Conservation (phyloP, 2,888 invertebrate genomes). For the Ommatoiulus sabulosus region DNA sequence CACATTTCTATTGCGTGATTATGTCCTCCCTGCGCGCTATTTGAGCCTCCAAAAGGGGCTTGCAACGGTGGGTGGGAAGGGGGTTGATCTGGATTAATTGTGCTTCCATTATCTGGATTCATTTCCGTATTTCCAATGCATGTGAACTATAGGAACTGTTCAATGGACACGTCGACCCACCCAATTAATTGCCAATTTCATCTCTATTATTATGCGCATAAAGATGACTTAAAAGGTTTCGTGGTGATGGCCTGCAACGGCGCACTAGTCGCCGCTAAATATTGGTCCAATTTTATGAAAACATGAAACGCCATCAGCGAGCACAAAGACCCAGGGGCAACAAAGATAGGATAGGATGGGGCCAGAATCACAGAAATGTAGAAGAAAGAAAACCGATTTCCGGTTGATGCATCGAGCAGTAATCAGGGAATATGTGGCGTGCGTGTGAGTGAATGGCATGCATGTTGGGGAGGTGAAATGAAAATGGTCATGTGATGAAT, state of each 20-base stretch:
- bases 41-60: neutral
- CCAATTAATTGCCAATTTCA: constrained; percentile 51
- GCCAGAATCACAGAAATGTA: constrained; percentile 48
- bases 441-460: constrained; percentile 27
- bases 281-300: constrained; percentile 37
- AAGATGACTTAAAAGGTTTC: constrained; percentile 51
- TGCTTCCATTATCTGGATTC: constrained; percentile 35
- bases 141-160: constrained; percentile 29
- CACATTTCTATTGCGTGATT: neutral
- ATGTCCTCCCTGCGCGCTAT: neutral
- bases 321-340: constrained; percentile 5
- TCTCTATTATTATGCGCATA: constrained; percentile 47
- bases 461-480: constrained; percentile 49
- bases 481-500: constrained; percentile 47
- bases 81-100: constrained; percentile 36
- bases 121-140: constrained; percentile 29
- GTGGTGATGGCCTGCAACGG: constrained; percentile 47
- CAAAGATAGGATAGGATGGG: constrained; percentile 47
- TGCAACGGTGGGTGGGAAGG: neutral
- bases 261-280: neutral
- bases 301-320: constrained; percentile 41
- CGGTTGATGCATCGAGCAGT: constrained; percentile 47
- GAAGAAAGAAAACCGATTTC: constrained; percentile 52
- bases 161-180: constrained; percentile 45
- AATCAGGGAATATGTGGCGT: constrained; percentile 9